Percentiles rank a stretch among this genome's conserved stretches.
Evolutionary conservation across 2,797 vertebrate genomes (phyloP).

Genomic region (Spea hammondii): DNA sequence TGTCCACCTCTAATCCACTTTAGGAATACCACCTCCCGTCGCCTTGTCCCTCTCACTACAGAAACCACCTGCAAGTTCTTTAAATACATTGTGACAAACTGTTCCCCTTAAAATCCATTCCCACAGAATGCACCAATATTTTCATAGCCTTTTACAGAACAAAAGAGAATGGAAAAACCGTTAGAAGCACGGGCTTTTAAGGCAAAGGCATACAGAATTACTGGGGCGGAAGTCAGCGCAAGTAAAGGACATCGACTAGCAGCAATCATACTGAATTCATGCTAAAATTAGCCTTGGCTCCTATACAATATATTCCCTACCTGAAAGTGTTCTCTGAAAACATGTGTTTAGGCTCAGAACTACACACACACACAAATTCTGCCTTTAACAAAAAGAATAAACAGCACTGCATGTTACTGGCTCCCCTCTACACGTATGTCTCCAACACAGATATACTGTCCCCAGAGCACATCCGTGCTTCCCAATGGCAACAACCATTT

Average conservation of each 20-base stretch:
- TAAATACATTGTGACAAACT: constrained; percentile 4
- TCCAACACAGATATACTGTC: too few species aligned
- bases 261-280: constrained; percentile 30
- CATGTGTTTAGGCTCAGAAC: not conserved
- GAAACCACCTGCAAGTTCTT: too few species aligned
- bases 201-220: constrained; percentile 46
- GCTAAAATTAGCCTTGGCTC: constrained; percentile 37
- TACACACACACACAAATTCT: too few species aligned
- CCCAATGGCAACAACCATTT: not conserved
- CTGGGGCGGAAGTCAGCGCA: constrained; percentile 41
- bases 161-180: constrained; percentile 15
- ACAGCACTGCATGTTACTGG: too few species aligned
- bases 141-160: constrained; percentile 9
- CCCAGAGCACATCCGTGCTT: not conserved
- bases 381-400: too few species aligned
- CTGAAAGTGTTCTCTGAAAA: not conserved
- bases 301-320: constrained; percentile 28
- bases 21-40: too few species aligned
- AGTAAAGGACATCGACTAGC: constrained; percentile 18
- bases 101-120: not conserved
- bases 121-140: constrained; percentile 7
- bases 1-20: too few species aligned
- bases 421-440: too few species aligned
- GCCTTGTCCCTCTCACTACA: too few species aligned
- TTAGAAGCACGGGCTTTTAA: constrained; percentile 40